phyloP scores from a whole-genome alignment of 2,113 vertebrate genomes.

The Coregonus clupeaformis region DNA sequence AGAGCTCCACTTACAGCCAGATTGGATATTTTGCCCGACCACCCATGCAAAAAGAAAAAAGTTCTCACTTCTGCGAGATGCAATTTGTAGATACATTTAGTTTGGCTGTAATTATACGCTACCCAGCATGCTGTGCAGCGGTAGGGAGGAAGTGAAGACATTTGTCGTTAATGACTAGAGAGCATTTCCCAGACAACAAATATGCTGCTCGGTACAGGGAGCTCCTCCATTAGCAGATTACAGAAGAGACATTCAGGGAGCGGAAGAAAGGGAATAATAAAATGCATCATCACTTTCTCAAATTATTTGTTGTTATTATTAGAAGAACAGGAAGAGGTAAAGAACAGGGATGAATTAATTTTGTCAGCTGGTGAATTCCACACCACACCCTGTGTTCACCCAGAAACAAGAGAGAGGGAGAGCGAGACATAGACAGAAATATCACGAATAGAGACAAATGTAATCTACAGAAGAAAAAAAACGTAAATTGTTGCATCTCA shows the following conservation, averaged over 20 bases:
- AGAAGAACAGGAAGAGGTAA: background rate
- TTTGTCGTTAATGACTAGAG: constrained; percentile 55
- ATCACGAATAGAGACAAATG: too few species aligned
- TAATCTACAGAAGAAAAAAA: too few species aligned
- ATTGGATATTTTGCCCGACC: constrained; percentile 21
- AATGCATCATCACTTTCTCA: too few species aligned
- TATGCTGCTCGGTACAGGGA: constrained; percentile 27
- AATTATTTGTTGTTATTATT: constrained; percentile 24
- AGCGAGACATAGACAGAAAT: too few species aligned
- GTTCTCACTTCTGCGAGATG: constrained; percentile 23
- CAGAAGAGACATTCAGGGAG: constrained; percentile 3
- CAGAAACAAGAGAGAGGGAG: background rate
- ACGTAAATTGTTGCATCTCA: too few species aligned
- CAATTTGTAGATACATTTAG: constrained; percentile 50
- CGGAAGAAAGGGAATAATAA: constrained; percentile 18
- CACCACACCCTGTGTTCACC: too few species aligned
- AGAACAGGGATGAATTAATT: too few species aligned
- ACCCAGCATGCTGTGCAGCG: constrained; percentile 44
- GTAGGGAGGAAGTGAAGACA: constrained; percentile 32
- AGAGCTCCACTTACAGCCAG: constrained; percentile 1
- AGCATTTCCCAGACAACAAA: constrained; percentile 39
- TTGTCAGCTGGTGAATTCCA: constrained; percentile 1
- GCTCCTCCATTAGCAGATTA: constrained; percentile 19
- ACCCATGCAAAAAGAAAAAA: constrained; percentile 20
- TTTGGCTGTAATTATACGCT: constrained; percentile 51